Conservation (phyloP, 2,797 vertebrate species). For the Catostomus latipinnis region DNA sequence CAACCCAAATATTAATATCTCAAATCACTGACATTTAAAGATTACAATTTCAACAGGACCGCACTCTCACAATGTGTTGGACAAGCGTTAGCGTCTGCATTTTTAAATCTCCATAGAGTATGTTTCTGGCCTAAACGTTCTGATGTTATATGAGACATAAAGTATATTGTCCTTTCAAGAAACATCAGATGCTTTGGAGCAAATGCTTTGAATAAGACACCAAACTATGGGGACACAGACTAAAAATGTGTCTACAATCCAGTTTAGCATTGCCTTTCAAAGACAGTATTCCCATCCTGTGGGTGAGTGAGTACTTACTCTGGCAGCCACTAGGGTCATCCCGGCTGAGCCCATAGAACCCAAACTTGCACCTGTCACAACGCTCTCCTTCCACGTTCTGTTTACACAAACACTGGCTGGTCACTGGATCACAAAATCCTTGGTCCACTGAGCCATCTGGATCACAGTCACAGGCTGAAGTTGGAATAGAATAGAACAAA, state of each 20-base stretch:
- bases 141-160: too few relatives aligned
- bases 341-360: constrained; percentile 76
- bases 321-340: constrained; percentile 80
- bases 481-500: neutral
- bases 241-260: neutral
- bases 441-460: constrained; percentile 71
- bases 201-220: neutral
- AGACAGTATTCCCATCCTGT: neutral
- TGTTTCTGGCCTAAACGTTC: too few relatives aligned
- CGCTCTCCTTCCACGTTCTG: constrained; percentile 82
- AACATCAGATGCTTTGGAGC: neutral
- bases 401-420: constrained; percentile 84
- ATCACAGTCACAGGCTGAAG: constrained; percentile 84
- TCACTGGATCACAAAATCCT: constrained; percentile 77
- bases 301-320: constrained; percentile 68
- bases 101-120: too few relatives aligned
- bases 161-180: neutral
- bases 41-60: too few relatives aligned
- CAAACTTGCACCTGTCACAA: constrained; percentile 82
- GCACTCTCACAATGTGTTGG: too few relatives aligned
- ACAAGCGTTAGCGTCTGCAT: too few relatives aligned
- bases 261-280: neutral
- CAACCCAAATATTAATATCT: too few relatives aligned
- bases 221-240: too few relatives aligned
- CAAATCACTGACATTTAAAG: too few relatives aligned